These are phyloP conservation scores for Scaptodrosophila lebanonensis DNA, from an alignment of 1,140 invertebrate species.

Conservation along the genomic window DNA sequence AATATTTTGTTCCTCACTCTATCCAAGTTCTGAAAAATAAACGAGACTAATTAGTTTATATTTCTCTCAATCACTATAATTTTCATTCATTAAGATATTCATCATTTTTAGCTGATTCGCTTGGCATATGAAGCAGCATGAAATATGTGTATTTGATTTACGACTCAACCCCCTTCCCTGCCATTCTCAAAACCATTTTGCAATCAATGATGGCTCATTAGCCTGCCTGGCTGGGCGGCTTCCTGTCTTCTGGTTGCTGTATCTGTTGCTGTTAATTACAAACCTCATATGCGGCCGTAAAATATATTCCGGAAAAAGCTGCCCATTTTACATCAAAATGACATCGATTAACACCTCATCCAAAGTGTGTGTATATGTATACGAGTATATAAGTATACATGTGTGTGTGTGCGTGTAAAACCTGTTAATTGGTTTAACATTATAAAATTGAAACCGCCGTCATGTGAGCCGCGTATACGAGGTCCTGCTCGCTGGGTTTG, in stretches of 20 bases:
- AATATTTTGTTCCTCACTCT: too few relatives aligned
- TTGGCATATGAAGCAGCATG: slow-evolving; percentile 69
- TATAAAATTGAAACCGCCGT: slow-evolving; percentile 64
- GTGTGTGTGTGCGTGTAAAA: slow-evolving; percentile 26
- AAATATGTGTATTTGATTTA: too few relatives aligned
- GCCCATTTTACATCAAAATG: slow-evolving; percentile 65
- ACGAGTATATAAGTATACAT: slow-evolving; percentile 5
- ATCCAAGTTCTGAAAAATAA: too few relatives aligned
- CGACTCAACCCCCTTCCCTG: too few relatives aligned
- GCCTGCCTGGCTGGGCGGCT: slow-evolving; percentile 46
- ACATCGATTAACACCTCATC: slow-evolving; percentile 69
- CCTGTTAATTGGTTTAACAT: slow-evolving; percentile 69
- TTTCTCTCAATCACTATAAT: too few relatives aligned
- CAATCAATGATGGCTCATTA: slow-evolving; percentile 73
- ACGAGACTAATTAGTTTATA: too few relatives aligned
- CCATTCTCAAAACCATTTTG: slow-evolving; percentile 62
- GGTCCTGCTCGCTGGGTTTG: too few relatives aligned
- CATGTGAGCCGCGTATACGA: background rate
- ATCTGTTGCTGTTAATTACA: slow-evolving; percentile 66
- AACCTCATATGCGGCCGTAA: slow-evolving; percentile 37
- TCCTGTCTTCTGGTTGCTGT: slow-evolving; percentile 25
- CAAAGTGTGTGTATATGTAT: slow-evolving; percentile 8
- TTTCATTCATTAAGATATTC: slow-evolving; percentile 59
- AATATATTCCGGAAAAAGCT: slow-evolving; percentile 45
- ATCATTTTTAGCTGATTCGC: slow-evolving; percentile 72